These are phyloP conservation scores for Cephalopterus ornatus DNA, from an alignment of 2,113 vertebrate species.

Conservation along the genomic window DNA sequence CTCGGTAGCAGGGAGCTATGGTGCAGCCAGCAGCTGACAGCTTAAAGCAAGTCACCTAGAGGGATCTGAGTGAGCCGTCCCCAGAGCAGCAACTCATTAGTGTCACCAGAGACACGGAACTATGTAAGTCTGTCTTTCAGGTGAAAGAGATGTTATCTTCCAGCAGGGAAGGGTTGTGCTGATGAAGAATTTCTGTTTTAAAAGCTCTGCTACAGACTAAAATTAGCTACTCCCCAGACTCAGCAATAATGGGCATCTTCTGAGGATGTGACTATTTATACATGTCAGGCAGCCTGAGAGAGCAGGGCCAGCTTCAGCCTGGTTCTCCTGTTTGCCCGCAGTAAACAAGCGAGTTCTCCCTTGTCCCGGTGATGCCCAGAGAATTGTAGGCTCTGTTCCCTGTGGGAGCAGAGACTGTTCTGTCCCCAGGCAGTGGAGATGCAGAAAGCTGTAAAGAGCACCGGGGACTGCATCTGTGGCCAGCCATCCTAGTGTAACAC, in stretches of 20 bases:
- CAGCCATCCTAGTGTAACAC: neutral
- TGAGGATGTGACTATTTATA: neutral
- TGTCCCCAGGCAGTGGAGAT: neutral
- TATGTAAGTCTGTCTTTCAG: constrained; percentile 37
- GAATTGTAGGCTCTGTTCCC: neutral
- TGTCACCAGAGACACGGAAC: constrained; percentile 29
- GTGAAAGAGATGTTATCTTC: constrained; percentile 45
- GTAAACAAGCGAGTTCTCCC: neutral
- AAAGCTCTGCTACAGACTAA: constrained; percentile 26
- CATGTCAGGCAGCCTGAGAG: neutral
- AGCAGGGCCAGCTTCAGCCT: neutral
- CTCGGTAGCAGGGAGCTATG: neutral
- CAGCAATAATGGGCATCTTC: neutral
- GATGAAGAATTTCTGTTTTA: constrained; percentile 4
- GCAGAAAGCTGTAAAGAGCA: neutral
- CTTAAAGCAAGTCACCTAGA: neutral
- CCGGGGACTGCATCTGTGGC: neutral
- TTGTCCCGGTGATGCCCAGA: neutral
- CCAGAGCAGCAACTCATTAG: constrained; percentile 43
- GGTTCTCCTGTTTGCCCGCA: neutral
- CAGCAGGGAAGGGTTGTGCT: neutral
- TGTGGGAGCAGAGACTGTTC: neutral
- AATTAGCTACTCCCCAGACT: neutral
- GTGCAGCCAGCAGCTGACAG: neutral
- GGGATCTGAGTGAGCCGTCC: neutral